A percentile compares a stretch with the other conserved stretches of the same genome.
Evolutionary conservation across 2,888 invertebrate species (phyloP).

Genomic region (Lepas anatifera): DNA sequence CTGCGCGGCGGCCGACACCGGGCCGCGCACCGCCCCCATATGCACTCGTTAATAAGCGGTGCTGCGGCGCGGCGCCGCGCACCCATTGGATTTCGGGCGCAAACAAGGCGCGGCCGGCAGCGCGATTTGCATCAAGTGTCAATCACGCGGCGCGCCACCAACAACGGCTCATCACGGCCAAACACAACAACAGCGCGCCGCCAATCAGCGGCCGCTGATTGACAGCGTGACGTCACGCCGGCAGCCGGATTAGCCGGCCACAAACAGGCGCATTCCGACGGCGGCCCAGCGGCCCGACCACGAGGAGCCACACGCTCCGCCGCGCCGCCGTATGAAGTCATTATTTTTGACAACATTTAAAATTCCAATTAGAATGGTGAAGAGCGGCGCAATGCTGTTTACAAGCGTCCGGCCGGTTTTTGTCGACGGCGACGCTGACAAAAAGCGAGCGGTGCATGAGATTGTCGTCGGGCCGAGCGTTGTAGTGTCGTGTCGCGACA

Average conservation of each 20-base stretch:
- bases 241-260: too few species aligned
- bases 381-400: background rate
- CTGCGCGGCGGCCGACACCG: background rate
- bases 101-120: background rate
- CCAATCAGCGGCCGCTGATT: background rate
- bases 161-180: background rate
- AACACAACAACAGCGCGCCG: conserved; percentile 6
- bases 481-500: background rate
- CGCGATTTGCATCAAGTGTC: conserved; percentile 8
- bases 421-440: background rate
- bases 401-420: background rate
- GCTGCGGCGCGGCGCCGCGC: background rate
- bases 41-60: conserved; percentile 7
- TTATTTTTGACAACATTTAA: conserved; percentile 11
- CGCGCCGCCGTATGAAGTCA: background rate
- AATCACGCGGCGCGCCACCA: background rate
- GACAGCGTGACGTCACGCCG: background rate
- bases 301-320: background rate
- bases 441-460: background rate
- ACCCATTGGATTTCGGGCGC: conserved; percentile 5
- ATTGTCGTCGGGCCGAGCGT: background rate
- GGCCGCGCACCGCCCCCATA: background rate
- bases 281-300: too few species aligned
- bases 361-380: conserved; percentile 5
- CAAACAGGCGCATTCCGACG: background rate